phyloP scores from a whole-genome alignment of 2,797 vertebrate species.

The Tokudaia tokunoshimensis region DNA sequence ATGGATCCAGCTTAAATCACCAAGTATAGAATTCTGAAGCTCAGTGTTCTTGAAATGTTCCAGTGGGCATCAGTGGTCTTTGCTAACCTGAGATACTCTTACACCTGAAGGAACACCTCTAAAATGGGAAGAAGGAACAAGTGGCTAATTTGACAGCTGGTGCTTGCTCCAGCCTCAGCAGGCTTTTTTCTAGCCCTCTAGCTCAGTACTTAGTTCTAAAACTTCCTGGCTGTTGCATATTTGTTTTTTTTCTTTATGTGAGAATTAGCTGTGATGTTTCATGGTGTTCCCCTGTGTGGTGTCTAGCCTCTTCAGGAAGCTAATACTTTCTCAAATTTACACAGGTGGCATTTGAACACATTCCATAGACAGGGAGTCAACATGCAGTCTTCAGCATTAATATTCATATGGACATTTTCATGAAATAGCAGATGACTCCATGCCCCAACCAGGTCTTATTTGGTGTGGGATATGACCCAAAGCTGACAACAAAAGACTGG shows the following conservation, averaged over 20 bases:
- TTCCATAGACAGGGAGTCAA: neutral
- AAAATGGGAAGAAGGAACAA: neutral
- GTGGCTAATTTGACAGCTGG: neutral
- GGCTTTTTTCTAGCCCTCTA: neutral
- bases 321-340: neutral
- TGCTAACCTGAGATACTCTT: neutral
- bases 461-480: slow-evolving; percentile 73
- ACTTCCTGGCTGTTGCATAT: neutral
- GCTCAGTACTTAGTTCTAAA: neutral
- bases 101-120: fast-evolving
- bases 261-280: slow-evolving; percentile 13
- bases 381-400: slow-evolving; percentile 14
- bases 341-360: slow-evolving; percentile 21
- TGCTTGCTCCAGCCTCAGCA: neutral
- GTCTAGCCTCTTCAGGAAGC: slow-evolving; percentile 45
- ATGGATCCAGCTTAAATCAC: neutral
- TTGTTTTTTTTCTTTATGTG: neutral
- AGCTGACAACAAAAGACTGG: slow-evolving; percentile 81
- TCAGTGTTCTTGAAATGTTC: neutral
- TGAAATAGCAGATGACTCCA: slow-evolving; percentile 37
- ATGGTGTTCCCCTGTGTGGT: neutral
- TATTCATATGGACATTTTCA: slow-evolving; percentile 21
- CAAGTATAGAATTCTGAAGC: neutral
- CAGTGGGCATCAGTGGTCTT: too few species aligned
- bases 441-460: slow-evolving; percentile 19